These are phyloP conservation scores for Hemibagrus wyckioides DNA, from an alignment of 2,113 vertebrate species.

Conservation along the genomic window DNA sequence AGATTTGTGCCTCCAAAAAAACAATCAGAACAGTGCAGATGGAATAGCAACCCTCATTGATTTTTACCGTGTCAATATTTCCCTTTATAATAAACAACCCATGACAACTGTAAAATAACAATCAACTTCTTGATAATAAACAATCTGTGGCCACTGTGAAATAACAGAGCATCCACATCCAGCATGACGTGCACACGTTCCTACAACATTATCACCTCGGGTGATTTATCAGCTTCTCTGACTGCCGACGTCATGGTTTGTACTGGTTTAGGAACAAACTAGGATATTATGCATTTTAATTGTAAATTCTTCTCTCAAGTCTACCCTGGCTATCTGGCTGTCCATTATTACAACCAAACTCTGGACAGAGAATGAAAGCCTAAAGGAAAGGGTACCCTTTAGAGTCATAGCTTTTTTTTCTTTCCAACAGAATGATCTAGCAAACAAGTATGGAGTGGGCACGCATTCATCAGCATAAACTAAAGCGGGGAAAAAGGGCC, in stretches of 20 bases:
- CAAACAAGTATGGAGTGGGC: slow-evolving; percentile 45
- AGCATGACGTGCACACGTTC: slow-evolving; percentile 1
- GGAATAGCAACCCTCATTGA: slow-evolving; percentile 43
- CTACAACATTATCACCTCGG: neutral
- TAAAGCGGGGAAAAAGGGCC: slow-evolving; percentile 58
- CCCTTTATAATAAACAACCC: slow-evolving; percentile 41
- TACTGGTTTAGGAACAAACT: neutral
- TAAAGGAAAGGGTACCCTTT: slow-evolving; percentile 24
- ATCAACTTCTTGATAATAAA: slow-evolving; percentile 45
- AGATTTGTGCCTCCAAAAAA: slow-evolving; percentile 38
- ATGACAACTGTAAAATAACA: slow-evolving; percentile 31
- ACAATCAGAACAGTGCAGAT: slow-evolving; percentile 14
- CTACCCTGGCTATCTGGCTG: slow-evolving; percentile 9
- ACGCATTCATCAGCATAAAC: slow-evolving; percentile 55
- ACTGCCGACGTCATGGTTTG: neutral
- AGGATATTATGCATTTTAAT: slow-evolving; percentile 12
- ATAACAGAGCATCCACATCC: slow-evolving; percentile 27
- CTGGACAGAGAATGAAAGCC: slow-evolving; percentile 15
- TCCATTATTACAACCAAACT: slow-evolving; percentile 24
- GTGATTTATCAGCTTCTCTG: slow-evolving; percentile 8
- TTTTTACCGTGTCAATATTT: slow-evolving; percentile 47
- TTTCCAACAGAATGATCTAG: slow-evolving; percentile 35
- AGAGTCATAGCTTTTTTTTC: slow-evolving; percentile 40
- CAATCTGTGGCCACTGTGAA: slow-evolving; percentile 19
- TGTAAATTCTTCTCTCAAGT: slow-evolving; percentile 23